A percentile compares a stretch with the other conserved stretches of the same genome.
Evolutionary conservation across 2,113 vertebrate genomes (phyloP).

Genomic region (Microcebus murinus): DNA sequence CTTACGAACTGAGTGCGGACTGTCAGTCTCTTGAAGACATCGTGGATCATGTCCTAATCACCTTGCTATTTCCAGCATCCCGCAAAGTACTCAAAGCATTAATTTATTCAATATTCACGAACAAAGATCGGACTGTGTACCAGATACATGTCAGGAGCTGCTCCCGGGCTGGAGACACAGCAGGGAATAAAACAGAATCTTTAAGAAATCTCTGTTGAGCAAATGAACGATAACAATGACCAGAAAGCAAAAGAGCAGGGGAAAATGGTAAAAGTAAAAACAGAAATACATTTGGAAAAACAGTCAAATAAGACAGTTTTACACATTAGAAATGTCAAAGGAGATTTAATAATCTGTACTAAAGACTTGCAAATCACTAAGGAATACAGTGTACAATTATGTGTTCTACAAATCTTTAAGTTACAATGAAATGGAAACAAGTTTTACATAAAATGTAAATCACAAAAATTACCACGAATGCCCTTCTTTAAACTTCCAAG

Average conservation of each 20-base stretch:
- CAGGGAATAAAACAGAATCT: not conserved
- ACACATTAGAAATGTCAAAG: not conserved
- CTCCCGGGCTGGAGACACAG: not conserved
- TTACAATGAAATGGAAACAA: not conserved
- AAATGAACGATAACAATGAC: not conserved
- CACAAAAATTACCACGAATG: not conserved
- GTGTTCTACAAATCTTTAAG: not conserved
- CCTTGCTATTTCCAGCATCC: not conserved
- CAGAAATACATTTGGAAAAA: not conserved
- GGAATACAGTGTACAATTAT: not conserved
- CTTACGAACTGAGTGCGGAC: not conserved
- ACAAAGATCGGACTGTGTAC: not conserved
- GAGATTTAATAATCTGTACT: not conserved
- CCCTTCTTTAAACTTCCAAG: not conserved
- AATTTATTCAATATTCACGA: not conserved
- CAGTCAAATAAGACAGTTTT: not conserved
- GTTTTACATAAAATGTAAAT: not conserved
- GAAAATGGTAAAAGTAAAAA: not conserved
- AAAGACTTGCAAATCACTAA: not conserved
- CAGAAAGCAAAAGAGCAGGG: not conserved
- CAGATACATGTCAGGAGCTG: fast-evolving
- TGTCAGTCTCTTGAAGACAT: not conserved
- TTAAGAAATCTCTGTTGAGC: not conserved
- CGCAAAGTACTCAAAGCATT: not conserved
- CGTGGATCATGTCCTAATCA: not conserved